Base-by-base conservation (phyloP, 2,113 vertebrate species). In the Propithecus coquereli region DNA sequence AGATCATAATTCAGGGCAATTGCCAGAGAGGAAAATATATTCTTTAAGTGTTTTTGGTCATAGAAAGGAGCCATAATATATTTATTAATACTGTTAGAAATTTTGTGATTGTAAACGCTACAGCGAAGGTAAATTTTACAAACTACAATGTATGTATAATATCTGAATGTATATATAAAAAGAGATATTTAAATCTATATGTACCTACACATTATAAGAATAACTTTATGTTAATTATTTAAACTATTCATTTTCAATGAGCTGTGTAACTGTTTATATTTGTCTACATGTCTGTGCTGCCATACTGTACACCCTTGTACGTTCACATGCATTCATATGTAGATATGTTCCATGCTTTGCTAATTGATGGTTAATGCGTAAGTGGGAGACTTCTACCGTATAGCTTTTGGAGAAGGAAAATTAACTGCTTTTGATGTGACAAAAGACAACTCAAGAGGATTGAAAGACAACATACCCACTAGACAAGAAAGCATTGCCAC, bases 371-470 rank as follows among this genome's bases (percentile, higher is more conserved):
- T 97, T 98, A 97, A 95, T 83, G 45, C 50, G 1, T 76, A 77
- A 97, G n/a, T 76, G 57, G 92, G 65, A 95, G 96, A 97, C 94
- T 97, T 94, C 91, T 90, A 59, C 54, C 6, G 82, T 45, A 96
- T 96, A 94, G 80, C 70, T 97, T 98, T 98, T 95, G 77, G 82
- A 70, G 94, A 95, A 95, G 97, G 94, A 97, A 96, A 97, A 91
- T 97, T 76, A 91, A 95, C 47, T 90, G 52, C 91, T 73, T 95
- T 94, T 86, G 95, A 90, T 87, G 87, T 97, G 86, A 92, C 96
- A 70, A 95, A 90, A 89, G 76, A 22, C 91, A 86, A 86, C 37
- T 30, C 34, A 40, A 93, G 82, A 91, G 73, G 30, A 14, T 85
- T 96, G 88, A 90, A 96, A 97, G 80, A 12, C 79, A 88, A 43